Conservation (phyloP, 2,888 invertebrate species). For the Tiphia femorata region DNA sequence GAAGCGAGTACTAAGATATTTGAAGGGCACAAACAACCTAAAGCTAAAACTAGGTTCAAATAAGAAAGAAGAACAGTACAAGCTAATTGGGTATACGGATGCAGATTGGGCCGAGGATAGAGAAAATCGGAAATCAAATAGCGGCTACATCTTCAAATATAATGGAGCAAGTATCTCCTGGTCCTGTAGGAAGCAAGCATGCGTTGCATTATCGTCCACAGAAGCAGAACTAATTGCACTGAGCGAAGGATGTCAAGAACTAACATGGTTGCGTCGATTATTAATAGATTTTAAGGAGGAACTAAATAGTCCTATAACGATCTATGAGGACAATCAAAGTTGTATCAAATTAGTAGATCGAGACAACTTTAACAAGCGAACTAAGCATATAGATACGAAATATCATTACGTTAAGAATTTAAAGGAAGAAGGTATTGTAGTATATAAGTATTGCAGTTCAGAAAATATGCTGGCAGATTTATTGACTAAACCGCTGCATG, state of each 20-base stretch:
- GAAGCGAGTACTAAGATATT: background rate
- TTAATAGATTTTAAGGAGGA: no score
- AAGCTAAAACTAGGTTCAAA: background rate
- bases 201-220: background rate
- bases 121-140: background rate
- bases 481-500: no score
- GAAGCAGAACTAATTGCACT: background rate
- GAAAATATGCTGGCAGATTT: background rate
- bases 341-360: no score
- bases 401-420: no score
- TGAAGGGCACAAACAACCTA: slow-evolving; percentile 1
- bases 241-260: background rate
- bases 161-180: background rate
- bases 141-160: background rate
- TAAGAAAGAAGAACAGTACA: background rate
- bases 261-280: no score
- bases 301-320: no score
- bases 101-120: background rate
- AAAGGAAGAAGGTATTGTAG: no score
- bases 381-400: no score
- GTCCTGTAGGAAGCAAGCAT: background rate
- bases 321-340: no score
- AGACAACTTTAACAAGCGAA: no score
- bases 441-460: background rate
- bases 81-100: background rate